Percentiles rank a stretch among this genome's conserved stretches.
Evolutionary conservation across 2,888 invertebrate genomes (phyloP).

Genomic region (Yponomeuta cagnagella): DNA sequence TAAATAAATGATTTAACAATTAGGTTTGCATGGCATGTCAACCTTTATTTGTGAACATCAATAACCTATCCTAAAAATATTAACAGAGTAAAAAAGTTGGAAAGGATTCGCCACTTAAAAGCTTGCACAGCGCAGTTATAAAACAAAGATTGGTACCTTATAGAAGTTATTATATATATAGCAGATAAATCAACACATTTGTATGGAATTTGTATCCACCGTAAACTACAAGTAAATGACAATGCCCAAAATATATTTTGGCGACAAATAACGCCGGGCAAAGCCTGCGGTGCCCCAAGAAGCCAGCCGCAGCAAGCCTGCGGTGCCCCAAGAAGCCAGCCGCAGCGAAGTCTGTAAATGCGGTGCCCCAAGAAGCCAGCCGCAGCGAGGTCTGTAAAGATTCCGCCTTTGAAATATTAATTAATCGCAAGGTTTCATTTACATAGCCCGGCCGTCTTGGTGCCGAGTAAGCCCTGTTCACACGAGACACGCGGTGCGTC

Average conservation of each 20-base stretch:
- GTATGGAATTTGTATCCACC: too few relatives aligned
- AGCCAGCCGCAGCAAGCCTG: neutral
- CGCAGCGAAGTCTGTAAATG: neutral
- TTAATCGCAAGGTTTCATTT: neutral
- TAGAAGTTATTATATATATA: too few relatives aligned
- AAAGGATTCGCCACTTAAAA: too few relatives aligned
- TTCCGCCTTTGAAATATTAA: neutral
- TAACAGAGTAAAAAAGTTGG: too few relatives aligned
- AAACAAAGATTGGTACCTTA: too few relatives aligned
- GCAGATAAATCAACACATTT: too few relatives aligned
- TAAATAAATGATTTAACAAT: too few relatives aligned
- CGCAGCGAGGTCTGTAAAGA: neutral
- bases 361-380: neutral
- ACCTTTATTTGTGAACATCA: too few relatives aligned
- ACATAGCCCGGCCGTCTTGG: neutral
- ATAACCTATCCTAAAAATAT: too few relatives aligned
- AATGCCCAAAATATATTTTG: neutral
- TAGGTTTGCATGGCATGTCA: too few relatives aligned
- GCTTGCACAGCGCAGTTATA: too few relatives aligned
- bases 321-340: neutral
- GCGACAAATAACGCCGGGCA: neutral
- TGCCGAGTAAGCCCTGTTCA: neutral
- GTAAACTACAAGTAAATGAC: too few relatives aligned
- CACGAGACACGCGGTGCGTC: neutral
- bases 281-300: neutral